Evolutionary conservation across 2,888 invertebrate species (phyloP), one percentile per base, ranked within the genome.

Genomic region (Macroteleia sp.): DNA sequence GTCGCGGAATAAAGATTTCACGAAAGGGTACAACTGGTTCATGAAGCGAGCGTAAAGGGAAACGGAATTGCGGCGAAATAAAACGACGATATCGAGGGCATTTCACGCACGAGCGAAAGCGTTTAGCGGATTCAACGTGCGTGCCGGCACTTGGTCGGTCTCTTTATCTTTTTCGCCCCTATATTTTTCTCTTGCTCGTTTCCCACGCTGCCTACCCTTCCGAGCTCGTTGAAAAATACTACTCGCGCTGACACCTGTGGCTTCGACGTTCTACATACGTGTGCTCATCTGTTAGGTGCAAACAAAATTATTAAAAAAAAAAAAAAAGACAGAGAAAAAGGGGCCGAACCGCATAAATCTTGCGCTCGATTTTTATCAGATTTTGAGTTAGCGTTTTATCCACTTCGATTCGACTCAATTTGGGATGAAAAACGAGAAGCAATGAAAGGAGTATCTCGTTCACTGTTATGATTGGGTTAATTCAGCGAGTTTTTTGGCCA

Each of bases 71-170:
- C 82, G 76, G 82, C 84, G 87, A 90, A 90, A 91, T 90, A 90
- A 90, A 89, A 90, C 89, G 88, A 90, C 89, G 88, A 91, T 91
- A 91, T 91, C 90, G 87, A 90, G 87, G 90, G 90, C 90, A 90
- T 91, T 91, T 91, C 90, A 91, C 90, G 91, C 91, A 91, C 91
- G 91, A 91, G 90, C 86, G 88, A 83, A 85, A 90, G 83, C 91
- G 90, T 90, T 91, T 91, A 91, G 88, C 89, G 87, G 89, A 91
- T 91, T 91, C 91, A 91, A 86, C 90, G 90, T 90, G 90, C 91
- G 91, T 90, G 89, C 91, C 87, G 78, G 85, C 85, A 87, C 87
- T 88, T 86, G 76, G 82, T 82, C 84, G 82, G 83, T 77, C 81
- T 82, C 83, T 77, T 82, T 73, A 79, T 79, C 78, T 76, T 73